phyloP scores from a whole-genome alignment of 2,113 vertebrate species.

The Muntiacus reevesi region DNA sequence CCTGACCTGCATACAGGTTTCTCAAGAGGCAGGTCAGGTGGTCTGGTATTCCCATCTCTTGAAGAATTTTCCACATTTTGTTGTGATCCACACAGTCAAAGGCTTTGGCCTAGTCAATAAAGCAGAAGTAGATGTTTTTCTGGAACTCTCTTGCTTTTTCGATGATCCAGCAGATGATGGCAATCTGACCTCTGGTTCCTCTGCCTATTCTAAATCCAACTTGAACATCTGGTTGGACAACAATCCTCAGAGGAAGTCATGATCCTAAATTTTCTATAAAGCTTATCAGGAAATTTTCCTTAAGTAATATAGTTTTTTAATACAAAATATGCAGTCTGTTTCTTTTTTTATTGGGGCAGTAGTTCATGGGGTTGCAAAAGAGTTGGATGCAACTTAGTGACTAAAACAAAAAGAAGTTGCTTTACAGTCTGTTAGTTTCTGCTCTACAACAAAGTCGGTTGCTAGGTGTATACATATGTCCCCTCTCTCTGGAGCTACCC shows the following conservation, averaged over 20 bases:
- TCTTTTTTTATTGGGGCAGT: background rate
- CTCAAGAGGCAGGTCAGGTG: background rate
- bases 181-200: background rate
- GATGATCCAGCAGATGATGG: background rate
- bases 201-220: background rate
- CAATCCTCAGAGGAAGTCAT: background rate
- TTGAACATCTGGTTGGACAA: background rate
- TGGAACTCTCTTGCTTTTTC: background rate
- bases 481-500: background rate
- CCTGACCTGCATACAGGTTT: background rate
- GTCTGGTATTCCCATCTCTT: background rate
- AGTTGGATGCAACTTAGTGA: background rate
- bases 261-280: background rate
- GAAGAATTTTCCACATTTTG: background rate
- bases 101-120: background rate
- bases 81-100: background rate
- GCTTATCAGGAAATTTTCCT: background rate
- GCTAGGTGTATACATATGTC: background rate
- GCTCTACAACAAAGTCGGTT: background rate
- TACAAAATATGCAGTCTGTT: background rate
- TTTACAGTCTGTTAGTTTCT: background rate
- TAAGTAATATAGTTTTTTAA: background rate
- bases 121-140: background rate
- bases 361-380: background rate
- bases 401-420: background rate